Evolutionary conservation across 2,797 vertebrate genomes (phyloP), one percentile per base, ranked within the genome.

Genomic region (Clarias platycephalus): DNA sequence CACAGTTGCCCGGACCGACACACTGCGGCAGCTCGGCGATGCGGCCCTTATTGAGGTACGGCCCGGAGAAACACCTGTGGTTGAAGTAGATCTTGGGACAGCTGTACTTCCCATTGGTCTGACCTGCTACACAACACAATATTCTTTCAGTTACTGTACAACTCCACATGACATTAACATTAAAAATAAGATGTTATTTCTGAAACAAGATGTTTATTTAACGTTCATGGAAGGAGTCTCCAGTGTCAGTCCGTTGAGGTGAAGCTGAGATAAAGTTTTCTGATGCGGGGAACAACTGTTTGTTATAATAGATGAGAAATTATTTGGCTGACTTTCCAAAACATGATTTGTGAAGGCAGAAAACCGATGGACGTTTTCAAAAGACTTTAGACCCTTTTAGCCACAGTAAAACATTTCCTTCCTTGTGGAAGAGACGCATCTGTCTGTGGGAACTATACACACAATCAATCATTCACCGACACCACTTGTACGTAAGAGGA

Each of bases 1-100:
- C 96, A 84, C 98, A 99, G 93, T 97, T 99, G 5, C 98, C 98
- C 6, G 98, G 98, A 57, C 98, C 98, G 12, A 99, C 97, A 53
- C 97, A 98, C 84, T 97, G 97, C 34, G 98, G 98, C 55, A 99
- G 95, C 92, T 99, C 98, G 24, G 98, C 96, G 15, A 99, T 99
- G 92, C 98, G 96, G 82, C 98, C 97, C 90, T 99, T 99, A 93
- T 99, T 99, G 72, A 99, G 96, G 91, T 98, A 98, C 0, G 98
- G 98, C 78, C 98, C 98, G 6, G 98, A 99, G 95, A 99, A 99
- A 91, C 98, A 99, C 84, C 98, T 96, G 88, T 99, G 98, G 91
- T 99, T 99, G 93, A 99, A 99, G 94, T 97, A 99, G 94, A 99
- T 99, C 93, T 99, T 99, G 90, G 98, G 98, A 92, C 97, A 98